These are phyloP conservation scores for Panulirus ornatus DNA, from an alignment of 1,140 invertebrate genomes.

Conservation along the genomic window DNA sequence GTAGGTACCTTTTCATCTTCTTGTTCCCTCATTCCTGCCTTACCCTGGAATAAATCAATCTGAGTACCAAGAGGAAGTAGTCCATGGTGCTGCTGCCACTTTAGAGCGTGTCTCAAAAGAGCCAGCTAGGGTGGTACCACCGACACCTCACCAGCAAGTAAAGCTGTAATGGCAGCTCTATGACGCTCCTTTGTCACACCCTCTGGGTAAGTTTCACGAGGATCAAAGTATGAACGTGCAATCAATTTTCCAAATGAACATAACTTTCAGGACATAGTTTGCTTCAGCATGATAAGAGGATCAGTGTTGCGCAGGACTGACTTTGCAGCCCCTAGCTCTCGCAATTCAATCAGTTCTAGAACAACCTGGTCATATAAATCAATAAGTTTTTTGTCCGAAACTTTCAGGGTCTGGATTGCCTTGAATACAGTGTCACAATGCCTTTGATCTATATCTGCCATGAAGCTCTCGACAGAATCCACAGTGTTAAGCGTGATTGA, in stretches of 20 bases:
- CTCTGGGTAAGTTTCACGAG: constrained; percentile 97
- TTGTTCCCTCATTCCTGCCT: constrained; percentile 98
- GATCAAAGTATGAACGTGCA: constrained; percentile 98
- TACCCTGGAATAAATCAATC: constrained; percentile 99
- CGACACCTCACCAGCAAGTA: constrained; percentile 97
- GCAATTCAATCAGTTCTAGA: constrained; percentile 97
- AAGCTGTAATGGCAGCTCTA: constrained; percentile 93
- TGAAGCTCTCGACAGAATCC: constrained; percentile 98
- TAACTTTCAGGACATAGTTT: constrained; percentile 91
- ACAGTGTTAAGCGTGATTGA: constrained; percentile 99
- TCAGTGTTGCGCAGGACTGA: constrained; percentile 98
- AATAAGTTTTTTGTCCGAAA: constrained; percentile 98
- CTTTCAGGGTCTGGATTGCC: constrained; percentile 96
- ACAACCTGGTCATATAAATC: constrained; percentile 99
- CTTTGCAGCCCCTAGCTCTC: constrained; percentile 98
- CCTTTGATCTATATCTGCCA: constrained; percentile 97
- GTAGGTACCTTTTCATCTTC: constrained; percentile 99
- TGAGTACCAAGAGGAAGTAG: constrained; percentile 97
- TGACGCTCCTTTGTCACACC: constrained; percentile 97
- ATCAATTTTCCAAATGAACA: constrained; percentile 89
- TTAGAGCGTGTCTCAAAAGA: constrained; percentile 96
- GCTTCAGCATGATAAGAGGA: constrained; percentile 99
- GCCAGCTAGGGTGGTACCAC: constrained; percentile 98
- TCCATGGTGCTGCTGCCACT: constrained; percentile 99
- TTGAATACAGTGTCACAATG: constrained; percentile 99